These are phyloP conservation scores for Nycteola revayana DNA, from an alignment of 2,888 invertebrate genomes.

Conservation along the genomic window DNA sequence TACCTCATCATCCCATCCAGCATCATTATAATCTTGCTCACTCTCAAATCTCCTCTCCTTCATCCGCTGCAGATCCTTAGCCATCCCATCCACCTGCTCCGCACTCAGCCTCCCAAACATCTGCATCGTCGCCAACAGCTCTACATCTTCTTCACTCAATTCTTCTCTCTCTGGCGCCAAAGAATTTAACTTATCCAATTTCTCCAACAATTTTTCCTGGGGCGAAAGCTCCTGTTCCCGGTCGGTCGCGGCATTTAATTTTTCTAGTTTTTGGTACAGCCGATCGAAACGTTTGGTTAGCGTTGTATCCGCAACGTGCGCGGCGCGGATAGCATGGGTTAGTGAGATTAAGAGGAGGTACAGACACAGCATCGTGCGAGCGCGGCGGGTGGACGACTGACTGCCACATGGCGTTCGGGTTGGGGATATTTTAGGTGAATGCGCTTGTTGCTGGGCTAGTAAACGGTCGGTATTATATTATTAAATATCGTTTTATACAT, in stretches of 20 bases:
- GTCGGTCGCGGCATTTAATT: slow-evolving; percentile 43
- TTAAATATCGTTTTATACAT: too few relatives aligned
- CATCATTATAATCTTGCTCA: slow-evolving; percentile 53
- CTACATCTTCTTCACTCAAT: slow-evolving; percentile 61
- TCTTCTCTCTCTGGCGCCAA: slow-evolving; percentile 46
- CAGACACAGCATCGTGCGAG: slow-evolving; percentile 57
- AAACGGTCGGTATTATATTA: too few relatives aligned
- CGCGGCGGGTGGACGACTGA: slow-evolving; percentile 52
- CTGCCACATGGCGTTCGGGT: slow-evolving; percentile 30
- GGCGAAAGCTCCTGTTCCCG: slow-evolving; percentile 29
- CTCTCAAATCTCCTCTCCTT: slow-evolving; percentile 44
- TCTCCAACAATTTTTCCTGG: slow-evolving; percentile 51
- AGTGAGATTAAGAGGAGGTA: slow-evolving; percentile 49
- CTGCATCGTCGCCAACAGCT: slow-evolving; percentile 59
- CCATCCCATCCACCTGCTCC: slow-evolving; percentile 56
- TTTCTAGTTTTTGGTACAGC: slow-evolving; percentile 62
- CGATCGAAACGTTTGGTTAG: slow-evolving; percentile 56
- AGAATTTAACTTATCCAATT: slow-evolving; percentile 59
- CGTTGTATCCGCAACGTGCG: slow-evolving; percentile 58
- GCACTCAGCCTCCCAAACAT: slow-evolving; percentile 55
- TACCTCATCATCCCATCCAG: slow-evolving; percentile 64
- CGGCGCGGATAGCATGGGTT: slow-evolving; percentile 48
- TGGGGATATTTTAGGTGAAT: slow-evolving; percentile 23
- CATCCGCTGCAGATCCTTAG: slow-evolving; percentile 57
- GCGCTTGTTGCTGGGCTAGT: slow-evolving; percentile 12